A percentile compares a stretch with the other conserved stretches of the same genome.
Evolutionary conservation across 53 echinoderm and acorn worm species (phyloP).

Genomic region (Echinarachnius parma): DNA sequence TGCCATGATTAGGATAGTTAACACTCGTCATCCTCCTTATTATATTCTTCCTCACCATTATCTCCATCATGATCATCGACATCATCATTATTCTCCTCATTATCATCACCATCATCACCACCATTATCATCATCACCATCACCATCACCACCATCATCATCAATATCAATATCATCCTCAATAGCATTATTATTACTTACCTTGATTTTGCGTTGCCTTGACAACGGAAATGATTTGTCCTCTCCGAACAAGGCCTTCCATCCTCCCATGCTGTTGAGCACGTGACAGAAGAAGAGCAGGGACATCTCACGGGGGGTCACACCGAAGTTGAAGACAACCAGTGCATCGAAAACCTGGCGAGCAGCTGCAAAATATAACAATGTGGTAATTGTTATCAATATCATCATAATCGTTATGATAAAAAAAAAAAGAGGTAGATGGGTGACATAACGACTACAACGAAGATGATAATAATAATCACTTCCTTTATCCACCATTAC

Average conservation of each 20-base stretch:
- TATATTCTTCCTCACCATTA: no score
- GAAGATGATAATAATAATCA: no score
- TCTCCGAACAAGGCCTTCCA: conserved; percentile 69
- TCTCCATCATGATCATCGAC: not conserved
- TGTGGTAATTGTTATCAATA: no score
- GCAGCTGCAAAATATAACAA: no score
- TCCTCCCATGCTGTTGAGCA: conserved; percentile 69
- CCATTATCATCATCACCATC: conserved; percentile 9
- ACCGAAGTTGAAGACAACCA: conserved; percentile 62
- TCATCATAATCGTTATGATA: no score
- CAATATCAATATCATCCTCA: not conserved
- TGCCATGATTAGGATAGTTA: no score
- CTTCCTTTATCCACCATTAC: no score
- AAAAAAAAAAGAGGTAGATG: no score
- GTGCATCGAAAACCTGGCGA: no score
- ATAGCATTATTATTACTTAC: conserved; percentile 16
- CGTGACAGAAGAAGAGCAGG: conserved; percentile 78
- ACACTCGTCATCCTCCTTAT: no score
- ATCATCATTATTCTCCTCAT: not conserved
- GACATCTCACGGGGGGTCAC: conserved; percentile 83
- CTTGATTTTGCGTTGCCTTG: conserved; percentile 61
- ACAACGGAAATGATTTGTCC: conserved; percentile 34
- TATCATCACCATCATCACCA: conserved; percentile 4
- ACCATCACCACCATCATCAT: conserved; percentile 4
- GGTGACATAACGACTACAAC: no score